Conservation (phyloP, 2,113 vertebrate species). For the Dipodomys ordii region DNA sequence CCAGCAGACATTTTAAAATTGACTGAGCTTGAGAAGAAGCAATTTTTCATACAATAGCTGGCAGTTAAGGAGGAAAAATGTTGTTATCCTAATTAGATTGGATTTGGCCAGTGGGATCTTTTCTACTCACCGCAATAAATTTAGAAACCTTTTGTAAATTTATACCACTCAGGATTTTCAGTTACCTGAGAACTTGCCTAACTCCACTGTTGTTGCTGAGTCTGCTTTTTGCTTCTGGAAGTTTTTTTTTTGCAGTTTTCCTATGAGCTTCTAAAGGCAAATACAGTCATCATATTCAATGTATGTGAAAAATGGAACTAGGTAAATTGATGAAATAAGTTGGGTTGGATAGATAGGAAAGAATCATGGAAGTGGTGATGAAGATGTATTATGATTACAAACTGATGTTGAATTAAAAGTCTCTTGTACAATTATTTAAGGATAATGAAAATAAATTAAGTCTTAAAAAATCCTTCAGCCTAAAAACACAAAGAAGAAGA, state of each 20-base stretch:
- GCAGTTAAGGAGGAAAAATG: conserved; percentile 34
- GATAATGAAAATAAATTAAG: too few species aligned
- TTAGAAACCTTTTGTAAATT: conserved; percentile 46
- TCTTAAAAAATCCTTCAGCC: neutral
- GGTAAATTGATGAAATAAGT: too few species aligned
- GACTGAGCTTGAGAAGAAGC: conserved; percentile 5
- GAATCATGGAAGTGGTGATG: too few species aligned
- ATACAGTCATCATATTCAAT: too few species aligned
- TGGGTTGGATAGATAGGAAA: too few species aligned
- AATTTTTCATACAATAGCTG: conserved; percentile 70
- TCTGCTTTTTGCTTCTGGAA: conserved; percentile 15
- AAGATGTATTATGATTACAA: too few species aligned
- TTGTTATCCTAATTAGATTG: conserved; percentile 70
- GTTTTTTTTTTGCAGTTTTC: conserved; percentile 41
- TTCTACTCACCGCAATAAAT: conserved; percentile 59
- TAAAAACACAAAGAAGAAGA: neutral
- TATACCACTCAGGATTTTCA: conserved; percentile 49
- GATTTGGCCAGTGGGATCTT: conserved; percentile 63
- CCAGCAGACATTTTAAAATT: conserved; percentile 64
- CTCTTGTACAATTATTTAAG: too few species aligned
- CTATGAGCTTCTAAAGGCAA: neutral
- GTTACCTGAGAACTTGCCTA: conserved; percentile 1
- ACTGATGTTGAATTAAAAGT: too few species aligned
- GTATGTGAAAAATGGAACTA: too few species aligned
- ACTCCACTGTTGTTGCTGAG: neutral